Evolutionary conservation across 2,888 invertebrate genomes (phyloP).

Genomic region (Brachypterus glaber): DNA sequence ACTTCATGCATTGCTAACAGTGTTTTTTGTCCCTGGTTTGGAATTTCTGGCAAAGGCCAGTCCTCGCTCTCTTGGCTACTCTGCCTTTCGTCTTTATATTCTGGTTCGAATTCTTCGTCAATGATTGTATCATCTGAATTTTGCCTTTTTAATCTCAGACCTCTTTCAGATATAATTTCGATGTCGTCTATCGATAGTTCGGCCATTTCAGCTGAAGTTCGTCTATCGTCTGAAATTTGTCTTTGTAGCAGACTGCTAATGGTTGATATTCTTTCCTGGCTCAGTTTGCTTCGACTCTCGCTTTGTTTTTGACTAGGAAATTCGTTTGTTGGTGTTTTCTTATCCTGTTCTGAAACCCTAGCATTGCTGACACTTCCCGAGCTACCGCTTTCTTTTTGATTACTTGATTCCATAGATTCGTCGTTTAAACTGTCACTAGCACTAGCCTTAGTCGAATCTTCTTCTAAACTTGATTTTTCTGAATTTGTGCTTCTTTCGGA

Average conservation of each 20-base stretch:
- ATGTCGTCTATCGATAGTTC: conserved; percentile 67
- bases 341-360: conserved; percentile 45
- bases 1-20: conserved; percentile 38
- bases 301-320: conserved; percentile 20
- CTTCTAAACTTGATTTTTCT: conserved; percentile 77
- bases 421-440: conserved; percentile 78
- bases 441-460: conserved; percentile 78
- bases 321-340: conserved; percentile 32
- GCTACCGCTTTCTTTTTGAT: conserved; percentile 75
- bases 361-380: conserved; percentile 74
- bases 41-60: conserved; percentile 66
- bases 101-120: conserved; percentile 38
- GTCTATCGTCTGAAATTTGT: conserved; percentile 68
- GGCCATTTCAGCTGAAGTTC: conserved; percentile 77
- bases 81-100: conserved; percentile 26
- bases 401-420: conserved; percentile 73
- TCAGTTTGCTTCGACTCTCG: conserved; percentile 24
- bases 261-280: conserved; percentile 32
- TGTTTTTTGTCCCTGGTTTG: conserved; percentile 37
- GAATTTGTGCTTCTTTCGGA: conserved; percentile 83
- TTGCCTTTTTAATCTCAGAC: conserved; percentile 36
- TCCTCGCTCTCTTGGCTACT: conserved; percentile 66
- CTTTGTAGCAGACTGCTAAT: conserved; percentile 37
- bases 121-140: conserved; percentile 42
- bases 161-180: conserved; percentile 40